These are phyloP conservation scores for Lasiurus borealis DNA, from an alignment of 2,113 vertebrate genomes.

Conservation along the genomic window DNA sequence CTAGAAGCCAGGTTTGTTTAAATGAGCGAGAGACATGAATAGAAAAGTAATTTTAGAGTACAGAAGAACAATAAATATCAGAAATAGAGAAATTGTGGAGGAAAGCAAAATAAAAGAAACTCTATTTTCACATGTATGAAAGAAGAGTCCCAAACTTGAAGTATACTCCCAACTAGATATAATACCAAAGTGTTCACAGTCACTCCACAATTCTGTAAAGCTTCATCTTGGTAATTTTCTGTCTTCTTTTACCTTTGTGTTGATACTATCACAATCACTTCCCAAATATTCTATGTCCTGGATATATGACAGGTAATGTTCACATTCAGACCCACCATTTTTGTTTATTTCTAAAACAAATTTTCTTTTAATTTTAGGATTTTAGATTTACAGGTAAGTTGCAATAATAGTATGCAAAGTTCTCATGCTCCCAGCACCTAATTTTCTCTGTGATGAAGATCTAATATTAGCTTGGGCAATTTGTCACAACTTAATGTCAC, in stretches of 20 bases:
- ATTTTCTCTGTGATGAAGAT: neutral
- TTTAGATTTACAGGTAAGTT: conserved; percentile 31
- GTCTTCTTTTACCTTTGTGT: neutral
- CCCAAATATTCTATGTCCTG: neutral
- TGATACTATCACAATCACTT: neutral
- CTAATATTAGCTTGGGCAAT: neutral
- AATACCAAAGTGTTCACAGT: neutral
- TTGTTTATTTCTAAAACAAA: conserved; percentile 16
- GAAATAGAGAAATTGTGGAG: neutral
- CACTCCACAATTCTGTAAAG: neutral
- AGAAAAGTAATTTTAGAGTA: conserved; percentile 46
- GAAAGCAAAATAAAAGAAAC: neutral
- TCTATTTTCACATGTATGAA: neutral
- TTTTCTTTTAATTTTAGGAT: neutral
- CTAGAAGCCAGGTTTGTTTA: neutral
- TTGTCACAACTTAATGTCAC: neutral
- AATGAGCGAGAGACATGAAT: neutral
- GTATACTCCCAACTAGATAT: neutral
- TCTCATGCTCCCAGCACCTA: neutral
- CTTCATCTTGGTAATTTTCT: neutral
- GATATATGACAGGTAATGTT: neutral
- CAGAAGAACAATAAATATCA: neutral
- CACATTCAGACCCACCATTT: neutral
- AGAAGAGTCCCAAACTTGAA: neutral
- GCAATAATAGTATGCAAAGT: neutral